Percentiles rank a stretch among this genome's conserved stretches.
Conservation (phyloP, 2,888 invertebrate genomes). For the Rhagium mordax region DNA sequence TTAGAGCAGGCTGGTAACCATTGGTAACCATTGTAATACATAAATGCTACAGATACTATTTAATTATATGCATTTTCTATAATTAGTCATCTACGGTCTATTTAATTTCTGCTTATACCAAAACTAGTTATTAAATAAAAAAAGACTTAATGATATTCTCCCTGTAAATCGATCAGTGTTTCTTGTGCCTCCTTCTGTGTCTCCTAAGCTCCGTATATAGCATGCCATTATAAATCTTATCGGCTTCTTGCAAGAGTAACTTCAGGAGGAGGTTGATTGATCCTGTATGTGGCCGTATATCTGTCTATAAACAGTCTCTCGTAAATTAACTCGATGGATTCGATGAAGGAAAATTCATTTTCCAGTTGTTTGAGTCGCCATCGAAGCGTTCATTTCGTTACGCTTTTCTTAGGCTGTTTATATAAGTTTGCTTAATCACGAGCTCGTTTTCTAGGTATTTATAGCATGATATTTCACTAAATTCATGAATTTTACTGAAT, state of each 20-base stretch:
- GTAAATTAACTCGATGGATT: slow-evolving; percentile 71
- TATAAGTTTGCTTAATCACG: slow-evolving; percentile 67
- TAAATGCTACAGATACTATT: too few relatives aligned
- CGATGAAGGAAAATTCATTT: slow-evolving; percentile 72
- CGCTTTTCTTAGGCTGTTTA: slow-evolving; percentile 64
- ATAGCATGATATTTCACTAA: slow-evolving; percentile 58
- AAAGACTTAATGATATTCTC: background rate
- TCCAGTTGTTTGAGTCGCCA: slow-evolving; percentile 71
- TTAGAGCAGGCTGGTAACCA: too few relatives aligned
- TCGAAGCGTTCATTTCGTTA: slow-evolving; percentile 67
- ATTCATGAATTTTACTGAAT: slow-evolving; percentile 46
- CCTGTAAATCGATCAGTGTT: slow-evolving; percentile 27
- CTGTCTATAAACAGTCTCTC: slow-evolving; percentile 71
- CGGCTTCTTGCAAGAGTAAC: slow-evolving; percentile 71
- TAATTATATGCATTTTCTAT: too few relatives aligned
- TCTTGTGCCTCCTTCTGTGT: slow-evolving; percentile 36
- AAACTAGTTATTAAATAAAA: background rate
- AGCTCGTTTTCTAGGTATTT: slow-evolving; percentile 63
- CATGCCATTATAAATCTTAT: slow-evolving; percentile 68
- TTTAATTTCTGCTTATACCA: background rate
- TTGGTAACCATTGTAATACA: too few relatives aligned
- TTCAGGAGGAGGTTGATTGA: slow-evolving; percentile 67
- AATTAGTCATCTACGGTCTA: background rate
- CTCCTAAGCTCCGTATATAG: slow-evolving; percentile 44
- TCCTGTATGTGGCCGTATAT: slow-evolving; percentile 67